These are phyloP conservation scores for Myiagra hebetior DNA, from an alignment of 2,113 vertebrate species.

Conservation along the genomic window DNA sequence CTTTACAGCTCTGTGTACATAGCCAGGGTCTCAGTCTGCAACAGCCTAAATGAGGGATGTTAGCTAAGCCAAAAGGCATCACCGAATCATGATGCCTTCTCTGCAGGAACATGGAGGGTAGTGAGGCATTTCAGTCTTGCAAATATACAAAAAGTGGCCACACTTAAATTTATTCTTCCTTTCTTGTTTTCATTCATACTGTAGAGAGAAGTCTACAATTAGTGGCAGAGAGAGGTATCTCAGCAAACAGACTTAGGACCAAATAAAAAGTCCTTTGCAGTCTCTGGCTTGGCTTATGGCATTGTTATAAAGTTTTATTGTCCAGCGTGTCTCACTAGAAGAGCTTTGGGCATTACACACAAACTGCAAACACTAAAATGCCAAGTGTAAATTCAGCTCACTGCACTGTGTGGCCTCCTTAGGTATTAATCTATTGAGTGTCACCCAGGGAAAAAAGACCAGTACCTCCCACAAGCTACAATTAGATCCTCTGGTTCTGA, in stretches of 20 bases:
- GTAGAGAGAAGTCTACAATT: neutral
- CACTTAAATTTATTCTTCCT: neutral
- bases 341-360: neutral
- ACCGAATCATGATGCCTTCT: neutral
- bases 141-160: neutral
- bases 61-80: neutral
- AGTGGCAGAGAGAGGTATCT: neutral
- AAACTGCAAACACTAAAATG: slow-evolving; percentile 21
- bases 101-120: neutral
- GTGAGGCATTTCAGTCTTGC: neutral
- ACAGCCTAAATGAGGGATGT: neutral
- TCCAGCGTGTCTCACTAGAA: neutral
- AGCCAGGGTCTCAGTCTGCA: neutral
- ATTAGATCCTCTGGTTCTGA: slow-evolving; percentile 3
- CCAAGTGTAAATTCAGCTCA: slow-evolving; percentile 21
- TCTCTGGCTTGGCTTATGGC: neutral
- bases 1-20: neutral
- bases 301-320: neutral
- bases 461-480: neutral
- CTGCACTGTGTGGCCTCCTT: neutral
- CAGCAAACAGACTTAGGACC: neutral
- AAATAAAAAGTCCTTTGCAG: neutral
- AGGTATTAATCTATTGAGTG: slow-evolving; percentile 9
- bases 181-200: neutral
- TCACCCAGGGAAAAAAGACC: neutral